These are phyloP conservation scores for Vulpes ferrilata DNA, from an alignment of 2,113 vertebrate genomes.

Conservation along the genomic window DNA sequence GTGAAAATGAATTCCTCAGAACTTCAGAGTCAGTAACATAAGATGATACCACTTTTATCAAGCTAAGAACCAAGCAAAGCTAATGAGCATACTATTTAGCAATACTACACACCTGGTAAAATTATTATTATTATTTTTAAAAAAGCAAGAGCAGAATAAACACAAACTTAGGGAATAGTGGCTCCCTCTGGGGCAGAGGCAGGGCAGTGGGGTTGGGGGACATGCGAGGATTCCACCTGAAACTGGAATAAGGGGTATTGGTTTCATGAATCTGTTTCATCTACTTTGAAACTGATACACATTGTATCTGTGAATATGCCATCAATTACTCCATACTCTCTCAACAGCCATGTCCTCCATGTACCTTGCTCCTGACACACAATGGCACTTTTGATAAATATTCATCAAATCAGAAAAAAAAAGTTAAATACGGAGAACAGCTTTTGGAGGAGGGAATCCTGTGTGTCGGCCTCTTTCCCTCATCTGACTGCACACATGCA, in stretches of 20 bases:
- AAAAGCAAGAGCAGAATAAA: neutral
- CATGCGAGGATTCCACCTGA: accelerated
- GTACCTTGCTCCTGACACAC: neutral
- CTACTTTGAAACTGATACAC: no score
- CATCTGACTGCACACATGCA: accelerated
- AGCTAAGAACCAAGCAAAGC: neutral
- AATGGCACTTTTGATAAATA: neutral
- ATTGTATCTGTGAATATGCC: neutral
- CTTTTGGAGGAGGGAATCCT: neutral
- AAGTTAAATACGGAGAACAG: neutral
- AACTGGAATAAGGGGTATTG: neutral
- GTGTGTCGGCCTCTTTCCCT: accelerated
- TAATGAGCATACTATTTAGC: neutral
- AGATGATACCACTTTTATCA: neutral
- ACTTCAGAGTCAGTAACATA: neutral
- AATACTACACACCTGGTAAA: neutral
- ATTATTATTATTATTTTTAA: neutral
- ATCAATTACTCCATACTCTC: no score
- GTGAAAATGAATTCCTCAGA: neutral
- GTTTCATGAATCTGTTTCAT: neutral
- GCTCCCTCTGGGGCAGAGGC: neutral
- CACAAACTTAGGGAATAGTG: neutral
- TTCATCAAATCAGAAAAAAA: neutral
- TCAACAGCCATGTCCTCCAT: neutral
- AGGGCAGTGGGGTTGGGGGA: neutral